Conservation (phyloP, 2,113 vertebrate species). For the Maylandia zebra region DNA sequence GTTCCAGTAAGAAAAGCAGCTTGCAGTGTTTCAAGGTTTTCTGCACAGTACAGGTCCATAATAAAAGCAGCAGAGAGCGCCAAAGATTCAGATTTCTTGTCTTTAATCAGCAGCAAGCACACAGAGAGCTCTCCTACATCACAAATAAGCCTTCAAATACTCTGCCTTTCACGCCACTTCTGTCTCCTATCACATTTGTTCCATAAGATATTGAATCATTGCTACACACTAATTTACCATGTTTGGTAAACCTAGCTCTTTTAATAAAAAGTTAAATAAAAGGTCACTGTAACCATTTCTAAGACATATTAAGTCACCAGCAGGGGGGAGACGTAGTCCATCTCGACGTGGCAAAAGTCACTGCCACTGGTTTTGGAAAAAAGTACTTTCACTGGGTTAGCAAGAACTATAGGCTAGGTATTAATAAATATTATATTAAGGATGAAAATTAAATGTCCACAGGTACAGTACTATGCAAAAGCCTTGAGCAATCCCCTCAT, state of each 20-base stretch:
- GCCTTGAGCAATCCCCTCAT: not conserved
- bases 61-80: not conserved
- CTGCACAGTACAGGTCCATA: not conserved
- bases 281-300: not conserved
- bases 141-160: not conserved
- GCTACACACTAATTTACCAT: not conserved
- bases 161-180: not conserved
- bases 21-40: not conserved
- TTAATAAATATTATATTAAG: not conserved
- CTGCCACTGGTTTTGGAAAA: not conserved
- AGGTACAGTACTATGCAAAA: not conserved
- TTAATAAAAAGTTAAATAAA: not conserved
- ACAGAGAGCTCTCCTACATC: not conserved
- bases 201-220: not conserved
- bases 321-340: slow-evolving; percentile 4
- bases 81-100: not conserved
- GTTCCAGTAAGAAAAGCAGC: not conserved
- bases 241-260: not conserved
- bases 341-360: not conserved
- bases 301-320: slow-evolving; percentile 17
- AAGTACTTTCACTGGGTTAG: not conserved
- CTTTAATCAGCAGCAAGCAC: not conserved
- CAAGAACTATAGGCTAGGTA: not conserved
- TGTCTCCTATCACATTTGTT: not conserved
- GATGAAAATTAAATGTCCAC: not conserved